A percentile compares a stretch with the other conserved stretches of the same genome.
phyloP scores from a whole-genome alignment of 2,888 invertebrate species.

The Pollenia amentaria region DNA sequence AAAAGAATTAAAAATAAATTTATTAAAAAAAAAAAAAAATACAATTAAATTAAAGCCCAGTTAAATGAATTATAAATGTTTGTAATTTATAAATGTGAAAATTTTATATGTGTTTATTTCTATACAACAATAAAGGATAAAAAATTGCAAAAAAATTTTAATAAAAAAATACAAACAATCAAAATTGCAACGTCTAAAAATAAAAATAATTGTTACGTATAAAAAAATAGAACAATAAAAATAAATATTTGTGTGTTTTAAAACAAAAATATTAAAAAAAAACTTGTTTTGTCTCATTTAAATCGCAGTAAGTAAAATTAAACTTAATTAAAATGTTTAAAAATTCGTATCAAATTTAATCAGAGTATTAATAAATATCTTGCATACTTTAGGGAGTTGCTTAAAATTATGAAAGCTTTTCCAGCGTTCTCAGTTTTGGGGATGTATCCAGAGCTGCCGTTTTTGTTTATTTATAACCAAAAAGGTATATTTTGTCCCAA shows the following conservation, averaged over 20 bases:
- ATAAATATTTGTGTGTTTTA: constrained; percentile 47
- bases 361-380: no score
- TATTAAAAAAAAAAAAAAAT: constrained; percentile 12
- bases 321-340: neutral
- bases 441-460: no score
- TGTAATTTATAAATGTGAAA: constrained; percentile 69
- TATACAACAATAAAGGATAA: constrained; percentile 40
- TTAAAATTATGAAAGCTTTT: neutral
- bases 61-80: constrained; percentile 67
- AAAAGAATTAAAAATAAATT: constrained; percentile 47
- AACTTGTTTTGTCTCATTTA: neutral
- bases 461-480: no score
- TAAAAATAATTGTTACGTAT: constrained; percentile 48
- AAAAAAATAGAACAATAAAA: constrained; percentile 12
- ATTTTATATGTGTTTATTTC: constrained; percentile 74
- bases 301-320: neutral
- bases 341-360: no score
- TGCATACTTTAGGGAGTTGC: no score
- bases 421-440: no score
- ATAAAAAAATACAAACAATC: constrained; percentile 19
- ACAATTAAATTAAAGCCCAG: constrained; percentile 38
- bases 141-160: constrained; percentile 24
- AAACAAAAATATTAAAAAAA: neutral
- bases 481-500: no score
- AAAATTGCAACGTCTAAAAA: constrained; percentile 55